Evolutionary conservation across 1,140 invertebrate species (phyloP).

Genomic region (Samia ricini): DNA sequence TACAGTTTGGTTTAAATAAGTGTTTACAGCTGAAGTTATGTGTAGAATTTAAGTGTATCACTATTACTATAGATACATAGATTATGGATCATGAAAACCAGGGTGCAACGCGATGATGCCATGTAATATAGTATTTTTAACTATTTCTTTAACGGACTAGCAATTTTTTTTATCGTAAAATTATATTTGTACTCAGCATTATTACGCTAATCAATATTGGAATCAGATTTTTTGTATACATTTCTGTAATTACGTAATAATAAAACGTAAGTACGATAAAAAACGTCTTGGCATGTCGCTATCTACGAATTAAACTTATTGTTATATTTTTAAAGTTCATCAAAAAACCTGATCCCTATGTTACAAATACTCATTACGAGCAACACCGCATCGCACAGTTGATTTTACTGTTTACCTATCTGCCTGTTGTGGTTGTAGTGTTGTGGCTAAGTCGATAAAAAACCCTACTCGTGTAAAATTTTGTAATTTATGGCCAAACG

Average conservation of each 20-base stretch:
- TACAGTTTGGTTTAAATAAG: constrained; percentile 76
- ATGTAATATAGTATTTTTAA: constrained; percentile 41
- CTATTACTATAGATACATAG: constrained; percentile 65
- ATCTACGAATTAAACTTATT: not conserved
- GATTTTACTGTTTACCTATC: constrained; percentile 70
- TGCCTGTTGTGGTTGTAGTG: constrained; percentile 64
- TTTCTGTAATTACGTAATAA: not conserved
- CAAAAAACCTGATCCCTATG: constrained; percentile 62
- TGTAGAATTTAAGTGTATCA: constrained; percentile 72
- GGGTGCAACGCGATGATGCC: constrained; percentile 67
- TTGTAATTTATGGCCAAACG: constrained; percentile 73
- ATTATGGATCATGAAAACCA: constrained; percentile 74
- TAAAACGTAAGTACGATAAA: not conserved
- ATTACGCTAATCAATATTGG: constrained; percentile 71
- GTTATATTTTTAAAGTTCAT: constrained; percentile 1
- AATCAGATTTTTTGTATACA: constrained; percentile 52
- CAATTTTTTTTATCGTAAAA: constrained; percentile 61
- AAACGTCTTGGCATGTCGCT: not conserved
- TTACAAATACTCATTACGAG: constrained; percentile 57
- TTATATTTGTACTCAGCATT: constrained; percentile 74
- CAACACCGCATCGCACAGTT: constrained; percentile 65
- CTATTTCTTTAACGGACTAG: constrained; percentile 68
- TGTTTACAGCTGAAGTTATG: constrained; percentile 74
- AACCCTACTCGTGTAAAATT: constrained; percentile 58
- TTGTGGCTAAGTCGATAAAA: constrained; percentile 72